Base-by-base conservation (phyloP, 2,797 vertebrate genomes). In the Xiphophorus birchmanni region DNA sequence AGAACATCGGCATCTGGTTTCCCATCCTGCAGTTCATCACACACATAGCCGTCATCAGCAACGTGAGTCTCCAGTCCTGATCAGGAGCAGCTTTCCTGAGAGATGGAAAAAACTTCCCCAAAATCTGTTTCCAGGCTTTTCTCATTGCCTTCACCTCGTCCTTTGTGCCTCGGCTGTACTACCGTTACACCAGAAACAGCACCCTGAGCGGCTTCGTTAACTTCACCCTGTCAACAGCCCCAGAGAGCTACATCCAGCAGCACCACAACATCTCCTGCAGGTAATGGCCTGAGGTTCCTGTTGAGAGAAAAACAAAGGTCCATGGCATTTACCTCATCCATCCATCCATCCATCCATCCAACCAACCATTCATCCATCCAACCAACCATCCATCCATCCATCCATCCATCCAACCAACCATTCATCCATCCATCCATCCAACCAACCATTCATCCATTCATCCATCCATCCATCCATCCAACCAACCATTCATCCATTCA, bases 101-200 rank as follows among this genome's bases (percentile, higher is more conserved):
- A 54, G 26, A 7, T 23, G 35, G 2, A 6, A 4, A 2, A 11
- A 17, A 37, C 47, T n/a, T 45, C 47, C 21, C n/a, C n/a, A 3
- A 21, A 26, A 37, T 18, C n/a, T 5, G 15, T 54, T 29, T 78
- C 15, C 9, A 97, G 96, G 96, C 95, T 7, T 97, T 97, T 80
- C 95, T 96, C 84, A 95, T 96, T 0, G 94, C 95, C 0, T 97
- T 97, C 92, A 96, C 96, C 0, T 96, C 95, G 0, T 95, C 96
- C 83, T 96, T 97, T 78, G 84, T 96, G 44, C 96, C 95, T 0
- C 94, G 93, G 0, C 92, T 96, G 4, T 94, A 93, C 56, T 96
- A 96, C 83, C 87, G 91, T 71, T 94, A 94, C 65, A 95, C 94
- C 58, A 91, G 84, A 60, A 87, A 96, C 76, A 81, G 81, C 77